phyloP scores from a whole-genome alignment of 2,888 invertebrate genomes.

The Agonopterix subpropinquella region DNA sequence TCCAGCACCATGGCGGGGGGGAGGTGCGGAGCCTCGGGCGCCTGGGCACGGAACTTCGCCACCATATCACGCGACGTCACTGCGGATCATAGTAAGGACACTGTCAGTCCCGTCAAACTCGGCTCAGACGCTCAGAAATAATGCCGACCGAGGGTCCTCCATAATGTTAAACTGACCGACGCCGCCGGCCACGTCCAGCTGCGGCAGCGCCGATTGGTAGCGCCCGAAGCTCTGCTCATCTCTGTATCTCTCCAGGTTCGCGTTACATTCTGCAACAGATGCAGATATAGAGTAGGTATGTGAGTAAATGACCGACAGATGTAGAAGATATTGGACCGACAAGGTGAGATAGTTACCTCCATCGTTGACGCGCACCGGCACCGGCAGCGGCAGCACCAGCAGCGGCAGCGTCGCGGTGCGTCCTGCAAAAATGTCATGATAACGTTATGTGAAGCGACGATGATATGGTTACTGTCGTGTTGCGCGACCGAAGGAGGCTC shows the following conservation, averaged over 20 bases:
- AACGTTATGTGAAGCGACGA: background rate
- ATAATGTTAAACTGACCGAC: too few species aligned
- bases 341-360: background rate
- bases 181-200: background rate
- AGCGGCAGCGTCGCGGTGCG: conserved; percentile 7
- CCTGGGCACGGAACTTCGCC: conserved; percentile 38
- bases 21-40: conserved; percentile 29
- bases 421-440: background rate
- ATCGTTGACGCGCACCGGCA: conserved; percentile 1
- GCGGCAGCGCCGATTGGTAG: background rate
- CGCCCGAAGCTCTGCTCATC: background rate
- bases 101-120: too few species aligned
- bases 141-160: too few species aligned
- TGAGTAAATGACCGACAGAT: too few species aligned
- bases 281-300: too few species aligned
- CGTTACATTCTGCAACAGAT: too few species aligned
- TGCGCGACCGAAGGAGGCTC: background rate
- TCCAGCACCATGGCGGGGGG: conserved; percentile 42
- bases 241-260: background rate
- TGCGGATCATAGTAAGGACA: conserved; percentile 12
- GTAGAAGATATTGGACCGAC: background rate
- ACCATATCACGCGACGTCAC: conserved; percentile 37
- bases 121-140: too few species aligned
- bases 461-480: background rate
- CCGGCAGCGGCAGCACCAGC: conserved; percentile 11